Evolutionary conservation across 2,888 invertebrate species (phyloP), one percentile per base, ranked within the genome.

Genomic region (Argyresthia goedartella): DNA sequence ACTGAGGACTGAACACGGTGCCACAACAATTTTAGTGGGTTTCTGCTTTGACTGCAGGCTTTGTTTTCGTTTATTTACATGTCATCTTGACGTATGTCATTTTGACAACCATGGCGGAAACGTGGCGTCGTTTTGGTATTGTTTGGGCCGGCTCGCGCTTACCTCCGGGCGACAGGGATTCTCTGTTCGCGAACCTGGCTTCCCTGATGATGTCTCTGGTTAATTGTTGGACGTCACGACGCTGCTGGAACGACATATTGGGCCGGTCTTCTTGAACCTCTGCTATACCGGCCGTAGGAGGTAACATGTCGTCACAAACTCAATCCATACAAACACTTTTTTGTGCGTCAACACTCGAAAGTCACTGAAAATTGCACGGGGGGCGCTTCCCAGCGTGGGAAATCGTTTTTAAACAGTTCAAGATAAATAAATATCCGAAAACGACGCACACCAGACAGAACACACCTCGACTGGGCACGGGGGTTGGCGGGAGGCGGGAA

Each of bases 31-130:
- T 71, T 64, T 64, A 55, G 51, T 55, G 56, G 52, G 58, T 62
- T 67, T 73, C 76, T 62, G 59, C 53, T 58, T 58, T 55, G 62
- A 66, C 68, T 36, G 74, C 71, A 69, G 65, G 68, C 65, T 60
- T 81, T 86, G 85, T 82, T 85, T 84, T 85, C 70, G 63, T 81
- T 51, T 51, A 51, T 51, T 51, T 51, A 71, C 64, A 81, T 86
- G 87, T 87, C 87, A 87, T 78, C 81, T 85, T 87, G 87, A 87
- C 87, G 72, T 81, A 78, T 76, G 87, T 87, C 87, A 87, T 75
- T 73, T 71, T 87, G 87, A 87, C 87, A 87, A 77, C 78, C 73
- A 81, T 84, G 85, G 85, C 84, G 79, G 80, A 84, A 86, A 85
- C 86, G 86, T 86, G 86, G 85, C 87, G 85, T 86, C 85, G 77